A percentile compares a stretch with the other conserved stretches of the same genome.
Conservation (phyloP, 2,888 invertebrate genomes). For the Agriopis leucophaearia region DNA sequence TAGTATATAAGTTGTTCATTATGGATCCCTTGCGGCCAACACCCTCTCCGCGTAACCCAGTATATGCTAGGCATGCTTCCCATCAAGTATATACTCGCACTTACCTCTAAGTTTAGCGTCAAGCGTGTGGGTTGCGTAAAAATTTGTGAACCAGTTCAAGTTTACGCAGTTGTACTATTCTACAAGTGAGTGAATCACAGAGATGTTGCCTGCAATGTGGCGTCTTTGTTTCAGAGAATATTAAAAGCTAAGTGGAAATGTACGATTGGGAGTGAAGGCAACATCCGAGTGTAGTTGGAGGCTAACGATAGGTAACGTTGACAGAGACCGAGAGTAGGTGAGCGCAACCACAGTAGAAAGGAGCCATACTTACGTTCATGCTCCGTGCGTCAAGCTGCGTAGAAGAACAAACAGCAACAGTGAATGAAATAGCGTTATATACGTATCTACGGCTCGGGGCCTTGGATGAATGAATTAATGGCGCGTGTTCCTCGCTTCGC, state of each 20-base stretch:
- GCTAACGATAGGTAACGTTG: slow-evolving; percentile 40
- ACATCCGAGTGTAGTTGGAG: slow-evolving; percentile 39
- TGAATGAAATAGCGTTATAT: slow-evolving; percentile 84
- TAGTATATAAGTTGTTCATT: no score
- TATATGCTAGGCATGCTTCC: slow-evolving; percentile 22
- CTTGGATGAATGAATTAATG: slow-evolving; percentile 64
- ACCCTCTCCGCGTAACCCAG: no score
- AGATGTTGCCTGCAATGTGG: slow-evolving; percentile 77
- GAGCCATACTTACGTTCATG: slow-evolving; percentile 94
- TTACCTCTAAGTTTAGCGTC: slow-evolving; percentile 54
- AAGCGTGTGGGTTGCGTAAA: slow-evolving; percentile 65
- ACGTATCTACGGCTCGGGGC: slow-evolving; percentile 58
- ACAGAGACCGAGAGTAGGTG: slow-evolving; percentile 48
- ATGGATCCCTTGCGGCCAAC: neutral
- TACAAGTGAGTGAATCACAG: slow-evolving; percentile 65
- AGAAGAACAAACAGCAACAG: slow-evolving; percentile 89
- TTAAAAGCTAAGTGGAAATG: neutral
- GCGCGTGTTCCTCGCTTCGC: slow-evolving; percentile 49
- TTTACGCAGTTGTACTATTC: slow-evolving; percentile 55
- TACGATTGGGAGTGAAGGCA: slow-evolving; percentile 24
- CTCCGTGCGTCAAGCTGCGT: slow-evolving; percentile 93
- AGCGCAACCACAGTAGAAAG: slow-evolving; percentile 59
- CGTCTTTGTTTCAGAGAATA: neutral
- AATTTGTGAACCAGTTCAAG: slow-evolving; percentile 50
- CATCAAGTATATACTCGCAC: slow-evolving; percentile 26